Evolutionary conservation across 1,140 invertebrate genomes (phyloP).

Genomic region (Uloborus diversus): DNA sequence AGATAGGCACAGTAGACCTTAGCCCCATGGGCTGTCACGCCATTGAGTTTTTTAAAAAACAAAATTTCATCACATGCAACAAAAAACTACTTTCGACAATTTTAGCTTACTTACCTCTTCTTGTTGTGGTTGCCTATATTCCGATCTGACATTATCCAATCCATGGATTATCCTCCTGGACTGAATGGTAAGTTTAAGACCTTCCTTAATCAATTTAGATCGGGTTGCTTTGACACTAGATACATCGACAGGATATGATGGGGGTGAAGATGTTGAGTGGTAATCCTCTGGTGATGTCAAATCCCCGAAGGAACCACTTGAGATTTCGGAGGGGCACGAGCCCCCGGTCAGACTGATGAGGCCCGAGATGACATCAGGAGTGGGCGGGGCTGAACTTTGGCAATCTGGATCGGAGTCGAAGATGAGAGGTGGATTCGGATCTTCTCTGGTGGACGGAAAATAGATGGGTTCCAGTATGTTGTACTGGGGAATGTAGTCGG

Average conservation of each 20-base stretch:
- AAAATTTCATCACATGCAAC: too few relatives aligned
- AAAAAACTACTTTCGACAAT: not conserved
- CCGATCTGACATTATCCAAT: constrained; percentile 58
- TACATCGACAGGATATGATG: constrained; percentile 58
- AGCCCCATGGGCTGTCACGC: too few relatives aligned
- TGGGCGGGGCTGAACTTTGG: constrained; percentile 51
- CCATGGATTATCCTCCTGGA: constrained; percentile 75
- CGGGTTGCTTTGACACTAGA: constrained; percentile 81
- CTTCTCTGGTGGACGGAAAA: not conserved
- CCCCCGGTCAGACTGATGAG: constrained; percentile 39
- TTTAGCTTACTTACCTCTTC: constrained; percentile 29
- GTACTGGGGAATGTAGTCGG: constrained; percentile 43
- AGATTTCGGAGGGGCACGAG: constrained; percentile 30
- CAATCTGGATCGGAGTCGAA: constrained; percentile 45
- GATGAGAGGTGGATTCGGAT: not conserved
- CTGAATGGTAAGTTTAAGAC: constrained; percentile 89
- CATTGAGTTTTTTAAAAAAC: too few relatives aligned
- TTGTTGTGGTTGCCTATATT: constrained; percentile 2
- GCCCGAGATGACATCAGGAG: constrained; percentile 49
- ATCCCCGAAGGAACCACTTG: constrained; percentile 23
- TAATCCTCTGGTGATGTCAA: constrained; percentile 33
- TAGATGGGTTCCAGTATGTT: constrained; percentile 45
- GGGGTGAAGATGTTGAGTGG: constrained; percentile 22
- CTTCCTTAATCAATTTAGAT: constrained; percentile 89
- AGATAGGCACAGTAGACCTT: too few relatives aligned